Evolutionary conservation across 2,113 vertebrate species (phyloP).

Genomic region (Tor tambroides): DNA sequence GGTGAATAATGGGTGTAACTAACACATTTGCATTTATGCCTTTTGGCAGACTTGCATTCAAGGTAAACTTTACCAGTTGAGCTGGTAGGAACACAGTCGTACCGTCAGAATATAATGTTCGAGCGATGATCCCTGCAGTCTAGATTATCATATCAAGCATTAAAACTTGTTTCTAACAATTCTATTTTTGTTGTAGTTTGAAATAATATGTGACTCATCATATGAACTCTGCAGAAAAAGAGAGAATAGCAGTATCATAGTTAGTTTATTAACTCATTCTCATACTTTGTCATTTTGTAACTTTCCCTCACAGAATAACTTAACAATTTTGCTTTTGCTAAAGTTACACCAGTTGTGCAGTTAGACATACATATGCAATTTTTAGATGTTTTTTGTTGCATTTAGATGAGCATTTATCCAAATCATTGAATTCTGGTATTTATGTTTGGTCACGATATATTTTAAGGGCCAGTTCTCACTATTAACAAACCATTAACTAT

Average conservation of each 20-base stretch:
- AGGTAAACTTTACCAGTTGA: background rate
- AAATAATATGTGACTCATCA: constrained; percentile 6
- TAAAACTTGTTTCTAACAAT: background rate
- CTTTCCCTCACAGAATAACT: background rate
- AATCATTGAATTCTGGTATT: background rate
- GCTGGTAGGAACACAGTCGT: background rate
- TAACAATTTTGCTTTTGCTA: background rate
- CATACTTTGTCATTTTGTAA: background rate
- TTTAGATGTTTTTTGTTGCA: background rate
- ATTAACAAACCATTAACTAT: no score
- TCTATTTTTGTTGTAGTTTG: background rate
- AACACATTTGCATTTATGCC: background rate
- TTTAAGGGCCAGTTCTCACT: no score
- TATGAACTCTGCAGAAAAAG: background rate
- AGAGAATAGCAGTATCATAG: background rate
- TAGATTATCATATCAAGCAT: background rate
- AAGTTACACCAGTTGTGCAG: background rate
- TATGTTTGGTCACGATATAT: background rate
- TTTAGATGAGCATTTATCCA: background rate
- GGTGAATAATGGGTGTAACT: background rate
- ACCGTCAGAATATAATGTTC: background rate
- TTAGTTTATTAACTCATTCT: background rate
- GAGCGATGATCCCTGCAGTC: background rate
- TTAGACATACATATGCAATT: background rate
- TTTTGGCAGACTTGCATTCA: background rate